Evolutionary conservation across 2,888 invertebrate genomes (phyloP).

Genomic region (Fragum sueziense): DNA sequence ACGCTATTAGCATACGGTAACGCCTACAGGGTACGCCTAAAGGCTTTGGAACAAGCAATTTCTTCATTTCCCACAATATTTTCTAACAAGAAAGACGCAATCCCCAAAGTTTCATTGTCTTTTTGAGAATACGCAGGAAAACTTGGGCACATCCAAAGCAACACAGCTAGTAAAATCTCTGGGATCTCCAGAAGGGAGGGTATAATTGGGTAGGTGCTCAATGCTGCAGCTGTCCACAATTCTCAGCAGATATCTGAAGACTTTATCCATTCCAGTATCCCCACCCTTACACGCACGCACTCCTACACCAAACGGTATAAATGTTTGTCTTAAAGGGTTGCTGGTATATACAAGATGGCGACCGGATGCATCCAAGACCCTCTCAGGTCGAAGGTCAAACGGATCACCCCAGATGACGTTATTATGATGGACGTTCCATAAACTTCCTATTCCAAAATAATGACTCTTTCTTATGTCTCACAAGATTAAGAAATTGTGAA

Average conservation of each 20-base stretch:
- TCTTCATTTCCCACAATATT: no score
- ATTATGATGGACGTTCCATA: background rate
- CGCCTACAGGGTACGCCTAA: background rate
- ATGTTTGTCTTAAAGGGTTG: background rate
- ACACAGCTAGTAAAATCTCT: conserved; percentile 4
- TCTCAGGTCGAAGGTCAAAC: background rate
- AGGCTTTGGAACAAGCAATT: background rate
- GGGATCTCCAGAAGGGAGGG: background rate
- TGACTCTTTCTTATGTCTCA: background rate
- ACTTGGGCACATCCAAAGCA: background rate
- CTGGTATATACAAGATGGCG: background rate
- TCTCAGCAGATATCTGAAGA: background rate
- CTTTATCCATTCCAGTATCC: conserved; percentile 9
- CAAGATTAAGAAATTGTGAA: background rate
- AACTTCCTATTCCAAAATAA: background rate
- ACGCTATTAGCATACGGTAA: background rate
- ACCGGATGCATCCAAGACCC: background rate
- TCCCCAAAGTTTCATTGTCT: background rate
- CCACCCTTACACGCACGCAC: background rate
- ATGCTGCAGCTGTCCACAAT: background rate
- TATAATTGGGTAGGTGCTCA: no score
- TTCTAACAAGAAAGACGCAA: background rate
- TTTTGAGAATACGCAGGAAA: background rate
- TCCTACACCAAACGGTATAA: background rate
- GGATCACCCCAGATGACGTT: background rate